Percentiles rank a stretch among this genome's conserved stretches.
Conservation (phyloP, 2,888 invertebrate species). For the Linnaemya tessellans region DNA sequence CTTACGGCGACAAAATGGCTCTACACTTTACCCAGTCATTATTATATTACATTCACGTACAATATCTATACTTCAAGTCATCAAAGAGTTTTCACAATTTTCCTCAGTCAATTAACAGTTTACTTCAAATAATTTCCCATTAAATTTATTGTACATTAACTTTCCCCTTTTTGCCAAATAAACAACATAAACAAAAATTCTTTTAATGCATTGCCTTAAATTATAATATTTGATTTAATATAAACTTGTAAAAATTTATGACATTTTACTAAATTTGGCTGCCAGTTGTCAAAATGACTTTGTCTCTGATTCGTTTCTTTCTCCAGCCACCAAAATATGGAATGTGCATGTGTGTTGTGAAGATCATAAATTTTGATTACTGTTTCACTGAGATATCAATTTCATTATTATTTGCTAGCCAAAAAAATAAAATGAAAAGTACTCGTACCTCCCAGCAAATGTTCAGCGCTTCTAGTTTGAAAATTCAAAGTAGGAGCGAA, state of each 20-base stretch:
- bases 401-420: slow-evolving; percentile 25
- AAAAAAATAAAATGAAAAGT: slow-evolving; percentile 20
- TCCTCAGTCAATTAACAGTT: background rate
- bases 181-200: background rate
- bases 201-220: slow-evolving; percentile 39
- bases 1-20: no score
- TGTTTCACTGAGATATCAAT: slow-evolving; percentile 65
- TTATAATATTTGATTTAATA: slow-evolving; percentile 70
- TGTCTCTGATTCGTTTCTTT: slow-evolving; percentile 15
- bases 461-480: slow-evolving; percentile 32
- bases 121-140: background rate
- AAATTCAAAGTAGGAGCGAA: slow-evolving; percentile 12
- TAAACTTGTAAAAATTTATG: slow-evolving; percentile 56
- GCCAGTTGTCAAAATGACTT: slow-evolving; percentile 62
- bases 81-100: background rate
- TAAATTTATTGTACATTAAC: slow-evolving; percentile 34
- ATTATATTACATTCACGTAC: no score
- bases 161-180: slow-evolving; percentile 26
- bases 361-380: slow-evolving; percentile 71
- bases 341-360: slow-evolving; percentile 53
- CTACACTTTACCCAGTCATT: no score
- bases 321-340: slow-evolving; percentile 14
- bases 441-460: slow-evolving; percentile 50
- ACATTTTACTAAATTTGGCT: slow-evolving; percentile 58
- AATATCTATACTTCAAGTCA: no score